Evolutionary conservation across 1,140 invertebrate genomes (phyloP).

Genomic region (Drosophila miranda): DNA sequence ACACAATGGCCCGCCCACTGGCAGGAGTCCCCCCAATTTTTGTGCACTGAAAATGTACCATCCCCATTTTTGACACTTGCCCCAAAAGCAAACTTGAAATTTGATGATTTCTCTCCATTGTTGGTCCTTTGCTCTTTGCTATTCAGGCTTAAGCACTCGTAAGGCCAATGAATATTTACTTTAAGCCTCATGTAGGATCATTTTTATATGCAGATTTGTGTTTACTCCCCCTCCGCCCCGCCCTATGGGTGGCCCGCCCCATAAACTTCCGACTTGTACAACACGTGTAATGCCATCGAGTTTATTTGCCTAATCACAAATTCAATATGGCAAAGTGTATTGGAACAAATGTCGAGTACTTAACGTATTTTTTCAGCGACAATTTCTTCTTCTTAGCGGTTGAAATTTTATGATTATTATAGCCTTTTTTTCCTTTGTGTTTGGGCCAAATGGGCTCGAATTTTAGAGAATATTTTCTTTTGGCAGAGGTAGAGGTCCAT

Average conservation of each 20-base stretch:
- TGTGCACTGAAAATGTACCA: conserved; percentile 50
- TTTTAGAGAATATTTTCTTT: not conserved
- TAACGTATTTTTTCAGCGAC: conserved; percentile 41
- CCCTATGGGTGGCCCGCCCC: not conserved
- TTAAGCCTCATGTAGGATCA: conserved; percentile 52
- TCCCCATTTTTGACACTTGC: conserved; percentile 33
- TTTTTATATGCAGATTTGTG: conserved; percentile 53
- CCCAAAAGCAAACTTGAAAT: conserved; percentile 59
- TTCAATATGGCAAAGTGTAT: conserved; percentile 78
- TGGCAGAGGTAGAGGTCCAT: no score
- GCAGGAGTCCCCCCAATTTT: conserved; percentile 35
- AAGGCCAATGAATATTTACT: conserved; percentile 75
- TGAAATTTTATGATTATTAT: conserved; percentile 54
- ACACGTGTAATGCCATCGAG: conserved; percentile 64
- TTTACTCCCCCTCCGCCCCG: conserved; percentile 27
- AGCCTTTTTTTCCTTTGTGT: conserved; percentile 14
- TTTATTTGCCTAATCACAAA: conserved; percentile 79
- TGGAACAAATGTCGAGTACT: conserved; percentile 64
- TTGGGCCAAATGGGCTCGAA: not conserved
- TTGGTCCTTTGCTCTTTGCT: conserved; percentile 18
- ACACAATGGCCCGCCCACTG: conserved; percentile 53
- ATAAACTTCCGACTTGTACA: conserved; percentile 60
- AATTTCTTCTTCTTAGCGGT: conserved; percentile 30
- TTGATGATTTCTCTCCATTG: conserved; percentile 46
- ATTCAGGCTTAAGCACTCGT: conserved; percentile 45